Conservation (phyloP, 2,113 vertebrate genomes). For the Lophura nycthemera region DNA sequence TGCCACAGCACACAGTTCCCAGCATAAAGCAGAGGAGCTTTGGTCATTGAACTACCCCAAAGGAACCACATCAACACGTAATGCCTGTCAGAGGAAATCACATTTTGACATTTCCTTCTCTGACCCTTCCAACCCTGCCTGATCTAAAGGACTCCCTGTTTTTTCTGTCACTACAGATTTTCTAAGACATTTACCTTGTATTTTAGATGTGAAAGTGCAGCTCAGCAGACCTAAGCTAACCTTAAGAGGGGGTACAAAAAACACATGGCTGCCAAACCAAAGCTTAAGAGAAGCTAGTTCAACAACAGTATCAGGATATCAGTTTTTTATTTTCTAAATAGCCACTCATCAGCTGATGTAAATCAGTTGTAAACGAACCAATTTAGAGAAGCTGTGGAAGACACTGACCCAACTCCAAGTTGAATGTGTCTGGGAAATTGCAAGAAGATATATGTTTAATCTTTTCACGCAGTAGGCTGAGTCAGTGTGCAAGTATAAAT, state of each 20-base stretch:
- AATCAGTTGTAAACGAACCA: not conserved
- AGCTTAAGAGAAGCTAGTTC: not conserved
- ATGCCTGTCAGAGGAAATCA: conserved; percentile 14
- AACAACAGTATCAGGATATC: not conserved
- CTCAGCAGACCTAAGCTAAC: not conserved
- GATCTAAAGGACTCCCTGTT: not conserved
- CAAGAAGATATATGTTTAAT: conserved; percentile 30
- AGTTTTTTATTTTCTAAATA: not conserved
- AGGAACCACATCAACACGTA: not conserved
- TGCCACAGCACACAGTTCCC: not conserved
- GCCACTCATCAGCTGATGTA: not conserved
- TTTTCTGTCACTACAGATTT: not conserved
- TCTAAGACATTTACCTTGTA: not conserved
- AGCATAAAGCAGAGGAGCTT: not conserved
- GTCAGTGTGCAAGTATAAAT: not conserved
- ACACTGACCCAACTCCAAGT: not conserved
- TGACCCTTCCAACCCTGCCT: not conserved
- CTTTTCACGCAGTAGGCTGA: conserved; percentile 34
- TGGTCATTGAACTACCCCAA: not conserved
- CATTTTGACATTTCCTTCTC: conserved; percentile 1
- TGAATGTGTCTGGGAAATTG: conserved; percentile 19
- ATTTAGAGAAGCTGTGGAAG: conserved; percentile 3
- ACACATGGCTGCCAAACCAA: not conserved
- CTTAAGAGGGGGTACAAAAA: not conserved
- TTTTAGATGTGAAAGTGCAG: not conserved